phyloP scores from a whole-genome alignment of 2,113 vertebrate genomes.

The Pleuronectes platessa region DNA sequence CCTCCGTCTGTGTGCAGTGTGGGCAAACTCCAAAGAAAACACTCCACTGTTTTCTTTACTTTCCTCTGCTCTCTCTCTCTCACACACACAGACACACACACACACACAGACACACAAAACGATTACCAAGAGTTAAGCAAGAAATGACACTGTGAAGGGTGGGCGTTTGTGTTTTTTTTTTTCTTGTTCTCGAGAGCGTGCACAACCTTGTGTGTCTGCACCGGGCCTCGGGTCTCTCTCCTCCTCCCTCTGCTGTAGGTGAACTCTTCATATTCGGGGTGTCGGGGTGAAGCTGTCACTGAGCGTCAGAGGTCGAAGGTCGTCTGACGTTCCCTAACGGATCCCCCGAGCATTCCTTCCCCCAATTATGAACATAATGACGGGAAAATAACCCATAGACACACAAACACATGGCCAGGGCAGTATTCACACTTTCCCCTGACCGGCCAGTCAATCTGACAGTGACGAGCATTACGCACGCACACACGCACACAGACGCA shows the following conservation, averaged over 20 bases:
- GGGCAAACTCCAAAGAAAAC: conserved; percentile 72
- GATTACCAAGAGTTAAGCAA: conserved; percentile 55
- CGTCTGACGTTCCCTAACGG: conserved; percentile 32
- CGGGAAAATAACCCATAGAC: conserved; percentile 31
- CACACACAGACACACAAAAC: conserved; percentile 29
- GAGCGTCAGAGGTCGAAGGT: conserved; percentile 26
- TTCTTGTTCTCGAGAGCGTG: background rate
- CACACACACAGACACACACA: conserved; percentile 1
- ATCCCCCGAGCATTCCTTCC: conserved; percentile 47
- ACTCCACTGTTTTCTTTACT: conserved; percentile 68
- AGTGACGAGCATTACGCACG: conserved; percentile 6
- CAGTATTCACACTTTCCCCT: conserved; percentile 58
- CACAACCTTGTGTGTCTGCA: background rate
- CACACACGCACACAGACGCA: background rate
- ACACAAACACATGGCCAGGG: conserved; percentile 52
- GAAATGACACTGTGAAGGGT: conserved; percentile 40
- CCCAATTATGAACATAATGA: conserved; percentile 63
- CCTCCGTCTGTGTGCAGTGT: conserved; percentile 41
- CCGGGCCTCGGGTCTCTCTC: background rate
- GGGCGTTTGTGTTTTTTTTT: conserved; percentile 17
- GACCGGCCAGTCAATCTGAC: conserved; percentile 42
- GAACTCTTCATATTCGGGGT: conserved; percentile 31
- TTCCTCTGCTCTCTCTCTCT: conserved; percentile 23
- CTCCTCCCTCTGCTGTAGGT: conserved; percentile 60
- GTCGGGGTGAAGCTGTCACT: conserved; percentile 26